Base-by-base conservation (phyloP, 2,888 invertebrate genomes). In the Apocheima hispidaria region DNA sequence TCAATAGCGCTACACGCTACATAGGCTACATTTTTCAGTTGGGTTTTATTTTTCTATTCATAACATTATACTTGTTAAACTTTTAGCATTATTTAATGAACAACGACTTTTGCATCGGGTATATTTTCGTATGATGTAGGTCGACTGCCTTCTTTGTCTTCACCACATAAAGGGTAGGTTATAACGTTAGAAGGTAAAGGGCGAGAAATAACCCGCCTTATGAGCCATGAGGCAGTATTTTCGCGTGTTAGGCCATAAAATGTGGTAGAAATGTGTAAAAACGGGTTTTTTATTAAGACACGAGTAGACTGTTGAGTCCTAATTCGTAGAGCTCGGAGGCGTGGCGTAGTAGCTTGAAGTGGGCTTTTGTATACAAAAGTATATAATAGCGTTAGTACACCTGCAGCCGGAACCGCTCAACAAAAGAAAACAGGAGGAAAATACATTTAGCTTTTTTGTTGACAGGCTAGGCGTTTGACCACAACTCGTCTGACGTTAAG, bases 181-280 rank as follows among this genome's bases (percentile, higher is more conserved):
- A 40, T 51, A 40, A n/a, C 28, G n/a, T n/a, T 40, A 12, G 36
- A 40, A 40, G 40, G n/a, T 40, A 40, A 40, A 40, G 28, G 51
- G 51, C 51, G 38, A 28, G 40, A 51, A 51, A 30, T 20, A 38
- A 50, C 28, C 20, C 28, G 18, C 28, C 18, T 30, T 51, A 51
- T 40, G 40, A 12, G 10, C 51, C 30, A 41, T n/a, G 40, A 40
- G 40, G 28, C 9, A 28, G 21, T 51, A 51, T 51, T 20, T 46
- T 50, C 28, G 50, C 35, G 26, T 38, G 36, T 26, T 10, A n/a
- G n/a, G 3, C 40, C n/a, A 28, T 40, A 51, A 51, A 50, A 51
- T 38, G 40, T 51, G n/a, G 36, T 14, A n/a, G 51, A 40, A 51
- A 40, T 40, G 40, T 28, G 40, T 4, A 20, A 40, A 40, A 38